Base-by-base conservation (phyloP, 1,140 invertebrate species). In the Drosophila kanapiae region DNA sequence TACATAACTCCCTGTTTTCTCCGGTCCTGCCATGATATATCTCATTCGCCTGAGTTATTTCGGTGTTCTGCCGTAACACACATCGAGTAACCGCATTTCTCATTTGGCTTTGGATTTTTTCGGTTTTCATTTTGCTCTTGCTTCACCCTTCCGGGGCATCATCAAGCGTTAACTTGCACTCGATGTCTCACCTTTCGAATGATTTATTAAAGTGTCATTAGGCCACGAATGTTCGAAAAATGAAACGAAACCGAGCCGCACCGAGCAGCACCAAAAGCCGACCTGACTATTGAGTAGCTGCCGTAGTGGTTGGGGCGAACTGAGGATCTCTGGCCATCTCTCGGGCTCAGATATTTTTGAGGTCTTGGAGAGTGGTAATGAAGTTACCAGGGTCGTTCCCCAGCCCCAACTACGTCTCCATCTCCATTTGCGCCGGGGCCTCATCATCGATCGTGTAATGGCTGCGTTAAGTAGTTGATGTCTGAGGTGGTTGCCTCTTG, bases 121-220 rank as follows among this genome's bases (percentile, higher is more conserved):
- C 37, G 48, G 58, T 78, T 61, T 40, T 58, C 58, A 13, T 38
- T 60, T 45, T 65, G 57, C 63, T 77, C 29, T 82, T 76, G 64
- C 58, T 43, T 43, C 23, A 56, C 70, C 71, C 59, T 57, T 54
- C 16, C 35, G 62, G 53, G 37, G 65, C 83, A 88, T 87, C 83
- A 87, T 70, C 84, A 78, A 78, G 48, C 85, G 71, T 84, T 88
- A 88, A 80, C 85, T 90, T 91, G 84, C 90, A 91, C 82, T 91
- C 91, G 82, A 91, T 83, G 90, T 92, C 91, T 92, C 91, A 92
- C 91, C 91, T 92, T 92, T 91, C 90, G 81, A 91, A 91, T 92
- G 91, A 92, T 92, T 92, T 92, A 92, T 92, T 92, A 90, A 91
- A 81, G 85, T 92, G 91, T 92, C 91, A 92, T 92, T 92, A 92